Base-by-base conservation (phyloP, 2,888 invertebrate genomes). In the Copidosoma aretas region DNA sequence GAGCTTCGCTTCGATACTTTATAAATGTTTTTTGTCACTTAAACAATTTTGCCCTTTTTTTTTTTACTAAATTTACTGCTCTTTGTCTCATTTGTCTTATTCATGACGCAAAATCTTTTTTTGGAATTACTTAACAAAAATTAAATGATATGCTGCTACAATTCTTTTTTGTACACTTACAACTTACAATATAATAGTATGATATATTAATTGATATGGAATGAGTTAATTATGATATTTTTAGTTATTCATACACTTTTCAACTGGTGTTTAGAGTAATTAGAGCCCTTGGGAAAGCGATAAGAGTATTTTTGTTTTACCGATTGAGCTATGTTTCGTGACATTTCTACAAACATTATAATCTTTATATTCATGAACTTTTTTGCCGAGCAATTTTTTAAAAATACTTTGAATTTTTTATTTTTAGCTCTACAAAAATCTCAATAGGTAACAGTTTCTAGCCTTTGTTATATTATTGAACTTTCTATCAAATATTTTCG, bases 1-100 rank as follows among this genome's bases (percentile, higher is more conserved):
- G 66, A 70, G 70, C 56, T 63, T 66, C 66, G 64, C 57, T 64
- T 46, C n/a, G 25, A 43, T 66, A 10, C 49, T 32, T 21, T 49
- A 12, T n/a, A 57, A 39, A 5, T 56, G 32, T 15, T 46, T 46
- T 46, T 46, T 12, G 17, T 15, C 43, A 17, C 4, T 46, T 46
- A 14, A 46, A 46, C 12, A 15, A 17, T 32, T 32, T 32, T 3
- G 32, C 32, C 8, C 32, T 3, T 32, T 32, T 32, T n/a, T n/a
- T n/a, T n/a, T n/a, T n/a, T n/a, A n/a, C n/a, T n/a, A n/a, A n/a
- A n/a, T n/a, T n/a, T n/a, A n/a, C n/a, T n/a, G n/a, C n/a, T n/a
- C n/a, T n/a, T n/a, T n/a, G n/a, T n/a, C n/a, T n/a, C n/a, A n/a
- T n/a, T n/a, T n/a, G n/a, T n/a, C n/a, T n/a, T n/a, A n/a, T n/a